A percentile compares a stretch with the other conserved stretches of the same genome.
Evolutionary conservation across 2,113 vertebrate species (phyloP).

Genomic region (Beaufortia kweichowensis): DNA sequence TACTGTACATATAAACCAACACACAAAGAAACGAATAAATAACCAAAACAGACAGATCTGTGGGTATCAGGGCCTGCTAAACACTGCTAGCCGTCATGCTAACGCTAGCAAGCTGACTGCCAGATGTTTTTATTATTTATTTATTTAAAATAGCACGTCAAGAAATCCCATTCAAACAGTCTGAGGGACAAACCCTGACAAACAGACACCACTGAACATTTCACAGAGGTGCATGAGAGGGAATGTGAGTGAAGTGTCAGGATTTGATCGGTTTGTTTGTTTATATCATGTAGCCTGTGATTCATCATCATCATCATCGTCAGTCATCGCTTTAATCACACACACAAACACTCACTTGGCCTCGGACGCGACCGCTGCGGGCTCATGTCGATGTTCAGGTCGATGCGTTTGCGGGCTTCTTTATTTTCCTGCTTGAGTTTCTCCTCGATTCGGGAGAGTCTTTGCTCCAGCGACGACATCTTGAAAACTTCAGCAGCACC

Average conservation of each 20-base stretch:
- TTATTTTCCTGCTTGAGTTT: conserved; percentile 80
- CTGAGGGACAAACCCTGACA: too few species aligned
- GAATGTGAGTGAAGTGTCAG: conserved; percentile 11
- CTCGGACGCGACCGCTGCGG: conserved; percentile 76
- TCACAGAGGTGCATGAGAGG: not conserved
- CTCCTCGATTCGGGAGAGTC: conserved; percentile 82
- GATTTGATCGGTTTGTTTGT: conserved; percentile 40
- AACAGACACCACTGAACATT: not conserved
- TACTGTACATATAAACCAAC: not conserved
- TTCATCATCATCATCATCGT: conserved; percentile 48
- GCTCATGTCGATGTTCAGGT: conserved; percentile 81
- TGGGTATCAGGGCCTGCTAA: conserved; percentile 30
- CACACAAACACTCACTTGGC: conserved; percentile 77
- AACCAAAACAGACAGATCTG: not conserved
- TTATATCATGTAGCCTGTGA: conserved; percentile 15
- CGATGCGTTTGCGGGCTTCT: conserved; percentile 76
- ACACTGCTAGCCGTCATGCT: conserved; percentile 29
- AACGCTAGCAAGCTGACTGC: not conserved
- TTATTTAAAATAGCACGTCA: not conserved
- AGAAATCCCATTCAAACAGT: not conserved
- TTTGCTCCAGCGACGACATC: conserved; percentile 85
- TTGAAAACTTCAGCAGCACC: conserved; percentile 77
- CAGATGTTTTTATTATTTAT: conserved; percentile 7
- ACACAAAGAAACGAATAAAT: not conserved
- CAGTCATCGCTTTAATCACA: conserved; percentile 31